Evolutionary conservation across 2,888 invertebrate genomes (phyloP).

Genomic region (Antheraea assamensis): DNA sequence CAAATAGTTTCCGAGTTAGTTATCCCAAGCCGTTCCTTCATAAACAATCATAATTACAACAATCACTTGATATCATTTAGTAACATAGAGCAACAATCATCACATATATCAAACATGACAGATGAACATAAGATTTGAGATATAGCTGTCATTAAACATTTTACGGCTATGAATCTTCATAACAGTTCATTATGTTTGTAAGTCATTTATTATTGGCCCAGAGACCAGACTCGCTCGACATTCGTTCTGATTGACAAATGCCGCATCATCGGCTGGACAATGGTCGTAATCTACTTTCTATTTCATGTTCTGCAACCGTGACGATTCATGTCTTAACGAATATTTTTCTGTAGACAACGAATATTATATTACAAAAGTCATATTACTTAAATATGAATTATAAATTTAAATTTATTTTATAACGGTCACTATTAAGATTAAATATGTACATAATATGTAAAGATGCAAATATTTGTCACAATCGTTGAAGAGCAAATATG

Average conservation of each 20-base stretch:
- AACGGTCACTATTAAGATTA: neutral
- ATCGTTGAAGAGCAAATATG: conserved; percentile 34
- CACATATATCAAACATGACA: conserved; percentile 23
- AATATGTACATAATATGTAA: conserved; percentile 23
- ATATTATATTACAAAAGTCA: conserved; percentile 27
- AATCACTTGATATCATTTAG: conserved; percentile 12
- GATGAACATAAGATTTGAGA: conserved; percentile 20
- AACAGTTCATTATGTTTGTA: conserved; percentile 38
- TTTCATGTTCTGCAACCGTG: conserved; percentile 60
- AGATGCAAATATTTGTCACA: conserved; percentile 37
- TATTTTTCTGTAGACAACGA: conserved; percentile 34
- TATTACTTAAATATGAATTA: neutral
- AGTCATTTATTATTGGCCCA: conserved; percentile 27
- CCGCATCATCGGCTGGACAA: conserved; percentile 46
- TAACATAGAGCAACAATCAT: conserved; percentile 18
- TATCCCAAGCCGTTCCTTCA: neutral
- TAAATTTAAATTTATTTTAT: conserved; percentile 12
- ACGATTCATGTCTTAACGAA: conserved; percentile 45
- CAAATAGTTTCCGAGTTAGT: neutral
- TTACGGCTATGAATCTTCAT: conserved; percentile 37
- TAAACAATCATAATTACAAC: conserved; percentile 2
- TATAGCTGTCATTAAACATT: conserved; percentile 34
- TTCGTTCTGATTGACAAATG: conserved; percentile 43
- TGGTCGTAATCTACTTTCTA: conserved; percentile 62
- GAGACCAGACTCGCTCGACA: conserved; percentile 26